phyloP scores from a whole-genome alignment of 2,888 invertebrate genomes.

The Eupeodes latifasciatus region DNA sequence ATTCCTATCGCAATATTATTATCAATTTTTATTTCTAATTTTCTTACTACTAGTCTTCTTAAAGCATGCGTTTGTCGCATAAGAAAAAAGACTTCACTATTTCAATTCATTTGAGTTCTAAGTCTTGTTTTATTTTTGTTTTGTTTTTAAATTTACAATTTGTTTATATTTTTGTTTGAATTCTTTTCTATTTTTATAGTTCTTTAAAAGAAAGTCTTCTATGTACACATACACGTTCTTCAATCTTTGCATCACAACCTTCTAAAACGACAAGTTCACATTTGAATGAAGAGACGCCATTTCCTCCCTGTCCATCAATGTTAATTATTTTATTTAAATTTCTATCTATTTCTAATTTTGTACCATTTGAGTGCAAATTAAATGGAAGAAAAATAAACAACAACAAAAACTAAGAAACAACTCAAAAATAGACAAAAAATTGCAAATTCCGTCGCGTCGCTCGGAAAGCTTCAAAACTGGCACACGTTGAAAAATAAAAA shows the following conservation, averaged over 20 bases:
- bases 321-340: slow-evolving; percentile 62
- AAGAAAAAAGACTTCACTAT: too few relatives aligned
- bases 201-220: not conserved
- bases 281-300: slow-evolving; percentile 64
- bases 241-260: slow-evolving; percentile 38
- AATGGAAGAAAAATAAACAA: slow-evolving; percentile 29
- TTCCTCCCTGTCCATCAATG: slow-evolving; percentile 66
- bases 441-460: slow-evolving; percentile 65
- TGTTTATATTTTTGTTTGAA: too few relatives aligned
- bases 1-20: too few relatives aligned
- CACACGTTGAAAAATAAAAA: slow-evolving; percentile 57
- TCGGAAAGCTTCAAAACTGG: slow-evolving; percentile 71
- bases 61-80: too few relatives aligned
- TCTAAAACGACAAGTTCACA: slow-evolving; percentile 56
- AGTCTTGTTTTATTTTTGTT: too few relatives aligned
- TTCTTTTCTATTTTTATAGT: too few relatives aligned
- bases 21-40: too few relatives aligned
- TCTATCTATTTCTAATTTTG: slow-evolving; percentile 59
- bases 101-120: too few relatives aligned
- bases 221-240: not conserved
- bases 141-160: too few relatives aligned
- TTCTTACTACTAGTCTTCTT: too few relatives aligned
- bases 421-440: slow-evolving; percentile 19
- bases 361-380: slow-evolving; percentile 42
- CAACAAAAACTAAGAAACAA: slow-evolving; percentile 46